phyloP scores from a whole-genome alignment of 2,888 invertebrate genomes.

The Stegophylla sp. region DNA sequence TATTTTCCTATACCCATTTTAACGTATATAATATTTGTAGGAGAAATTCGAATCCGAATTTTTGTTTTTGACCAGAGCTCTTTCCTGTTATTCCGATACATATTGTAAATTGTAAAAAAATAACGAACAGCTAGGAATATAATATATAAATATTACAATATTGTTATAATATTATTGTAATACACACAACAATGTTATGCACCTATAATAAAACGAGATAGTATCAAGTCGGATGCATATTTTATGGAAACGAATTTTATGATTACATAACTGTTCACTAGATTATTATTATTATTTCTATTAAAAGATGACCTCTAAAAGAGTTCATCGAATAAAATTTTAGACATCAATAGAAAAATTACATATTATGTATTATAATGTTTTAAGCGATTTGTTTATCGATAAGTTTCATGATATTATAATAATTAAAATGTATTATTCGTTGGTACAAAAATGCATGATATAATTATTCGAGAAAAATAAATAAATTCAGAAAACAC shows the following conservation, averaged over 20 bases:
- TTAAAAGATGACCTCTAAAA: slow-evolving; percentile 7
- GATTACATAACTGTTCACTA: background rate
- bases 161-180: too few relatives aligned
- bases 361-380: background rate
- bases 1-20: too few relatives aligned
- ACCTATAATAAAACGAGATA: background rate
- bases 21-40: too few relatives aligned
- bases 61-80: too few relatives aligned
- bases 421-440: too few relatives aligned
- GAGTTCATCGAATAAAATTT: slow-evolving; percentile 15
- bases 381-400: background rate
- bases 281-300: background rate
- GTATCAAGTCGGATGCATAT: background rate
- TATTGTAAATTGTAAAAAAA: too few relatives aligned
- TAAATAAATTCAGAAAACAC: background rate
- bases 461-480: background rate
- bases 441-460: background rate
- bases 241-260: background rate
- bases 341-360: background rate
- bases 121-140: too few relatives aligned
- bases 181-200: background rate
- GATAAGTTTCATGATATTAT: too few relatives aligned
- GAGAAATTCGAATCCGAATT: too few relatives aligned
- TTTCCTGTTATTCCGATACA: too few relatives aligned
- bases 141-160: too few relatives aligned